Evolutionary conservation across 1,140 invertebrate genomes (phyloP).

Genomic region (Diplogasteroides magnus): DNA sequence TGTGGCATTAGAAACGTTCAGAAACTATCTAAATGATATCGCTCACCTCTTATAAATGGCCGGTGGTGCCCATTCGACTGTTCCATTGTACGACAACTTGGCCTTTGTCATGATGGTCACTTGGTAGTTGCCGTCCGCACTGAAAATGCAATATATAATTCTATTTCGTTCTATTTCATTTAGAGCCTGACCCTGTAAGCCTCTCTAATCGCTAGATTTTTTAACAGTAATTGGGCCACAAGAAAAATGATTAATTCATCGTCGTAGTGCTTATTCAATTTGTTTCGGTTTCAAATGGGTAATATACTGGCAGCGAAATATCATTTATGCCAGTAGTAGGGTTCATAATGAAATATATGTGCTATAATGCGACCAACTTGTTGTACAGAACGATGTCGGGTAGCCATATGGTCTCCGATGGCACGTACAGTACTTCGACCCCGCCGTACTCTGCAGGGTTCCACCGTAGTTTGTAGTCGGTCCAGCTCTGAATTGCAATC

Average conservation of each 20-base stretch:
- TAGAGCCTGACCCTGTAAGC: no score
- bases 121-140: constrained; percentile 62
- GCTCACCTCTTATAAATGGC: constrained; percentile 89
- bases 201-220: no score
- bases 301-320: no score
- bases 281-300: no score
- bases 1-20: no score
- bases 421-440: constrained; percentile 69
- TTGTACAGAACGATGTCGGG: constrained; percentile 67
- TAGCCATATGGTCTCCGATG: constrained; percentile 76
- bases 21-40: neutral
- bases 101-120: constrained; percentile 62
- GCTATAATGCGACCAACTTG: constrained; percentile 34
- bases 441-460: constrained; percentile 87
- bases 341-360: no score
- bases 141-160: constrained; percentile 45
- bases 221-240: no score
- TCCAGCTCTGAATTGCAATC: constrained; percentile 66
- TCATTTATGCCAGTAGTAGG: no score
- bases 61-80: constrained; percentile 91
- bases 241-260: no score
- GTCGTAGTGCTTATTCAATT: no score
- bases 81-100: constrained; percentile 73
- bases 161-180: no score
- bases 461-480: constrained; percentile 94